These are phyloP conservation scores for Synergus umbraculus DNA, from an alignment of 2,888 invertebrate genomes.

Conservation along the genomic window DNA sequence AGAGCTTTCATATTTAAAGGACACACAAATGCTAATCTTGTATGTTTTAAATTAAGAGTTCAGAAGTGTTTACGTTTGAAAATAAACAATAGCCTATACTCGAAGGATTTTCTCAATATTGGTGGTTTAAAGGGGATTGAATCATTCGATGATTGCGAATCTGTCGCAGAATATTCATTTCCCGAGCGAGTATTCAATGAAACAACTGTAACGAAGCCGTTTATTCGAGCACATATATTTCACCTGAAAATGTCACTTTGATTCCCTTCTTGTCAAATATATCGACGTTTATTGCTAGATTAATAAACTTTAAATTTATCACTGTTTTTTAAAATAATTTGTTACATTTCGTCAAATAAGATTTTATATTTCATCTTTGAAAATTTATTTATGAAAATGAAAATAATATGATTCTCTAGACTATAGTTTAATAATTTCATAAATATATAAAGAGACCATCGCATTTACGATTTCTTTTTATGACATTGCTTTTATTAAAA, in stretches of 20 bases:
- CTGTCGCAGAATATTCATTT: conserved; percentile 61
- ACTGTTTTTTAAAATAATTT: neutral
- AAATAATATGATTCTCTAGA: too few species aligned
- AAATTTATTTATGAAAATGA: too few species aligned
- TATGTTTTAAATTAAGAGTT: too few species aligned
- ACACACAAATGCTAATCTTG: too few species aligned
- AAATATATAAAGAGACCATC: neutral
- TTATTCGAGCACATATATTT: conserved; percentile 21
- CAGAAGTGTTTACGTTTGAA: neutral
- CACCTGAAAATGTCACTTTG: neutral
- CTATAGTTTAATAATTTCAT: too few species aligned
- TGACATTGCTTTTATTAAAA: neutral
- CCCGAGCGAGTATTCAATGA: conserved; percentile 59
- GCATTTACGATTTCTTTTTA: neutral
- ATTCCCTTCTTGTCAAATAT: conserved; percentile 19
- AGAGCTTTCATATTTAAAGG: too few species aligned
- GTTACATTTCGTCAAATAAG: neutral
- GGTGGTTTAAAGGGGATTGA: conserved; percentile 55
- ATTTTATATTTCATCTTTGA: neutral
- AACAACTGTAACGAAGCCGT: conserved; percentile 65
- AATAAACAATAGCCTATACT: neutral
- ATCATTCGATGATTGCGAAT: conserved; percentile 65
- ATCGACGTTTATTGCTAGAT: neutral
- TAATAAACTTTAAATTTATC: neutral
- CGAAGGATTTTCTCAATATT: neutral